Conservation (phyloP, 2,113 vertebrate genomes). For the Notarius quadriscutis region DNA sequence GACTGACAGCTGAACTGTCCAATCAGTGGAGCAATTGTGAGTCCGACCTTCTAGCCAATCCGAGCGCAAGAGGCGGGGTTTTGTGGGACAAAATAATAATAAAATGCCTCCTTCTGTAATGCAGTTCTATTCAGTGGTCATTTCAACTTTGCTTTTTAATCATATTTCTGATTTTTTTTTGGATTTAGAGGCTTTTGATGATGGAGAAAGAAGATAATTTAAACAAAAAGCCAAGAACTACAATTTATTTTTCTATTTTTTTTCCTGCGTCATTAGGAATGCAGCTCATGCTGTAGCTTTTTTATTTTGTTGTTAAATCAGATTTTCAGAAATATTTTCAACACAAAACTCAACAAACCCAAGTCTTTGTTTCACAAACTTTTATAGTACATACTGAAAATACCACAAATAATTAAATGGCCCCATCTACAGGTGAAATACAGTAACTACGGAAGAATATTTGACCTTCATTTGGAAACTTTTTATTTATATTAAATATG, state of each 20-base stretch:
- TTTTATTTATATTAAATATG: background rate
- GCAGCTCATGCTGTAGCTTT: background rate
- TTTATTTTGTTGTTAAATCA: background rate
- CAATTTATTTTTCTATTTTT: background rate
- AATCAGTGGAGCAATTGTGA: background rate
- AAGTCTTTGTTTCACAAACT: background rate
- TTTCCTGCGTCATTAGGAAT: background rate
- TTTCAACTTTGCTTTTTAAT: background rate
- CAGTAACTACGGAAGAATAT: background rate
- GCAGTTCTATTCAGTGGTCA: background rate
- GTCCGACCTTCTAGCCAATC: background rate
- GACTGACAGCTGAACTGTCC: background rate
- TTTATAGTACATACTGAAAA: background rate
- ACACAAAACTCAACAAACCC: background rate
- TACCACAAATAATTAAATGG: background rate
- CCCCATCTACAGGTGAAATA: background rate
- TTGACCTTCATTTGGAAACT: background rate
- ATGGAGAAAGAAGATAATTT: background rate
- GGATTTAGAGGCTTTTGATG: background rate
- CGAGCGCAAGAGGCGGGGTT: background rate
- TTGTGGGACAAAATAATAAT: background rate
- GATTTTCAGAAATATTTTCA: background rate
- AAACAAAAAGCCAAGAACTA: background rate
- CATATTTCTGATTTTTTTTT: background rate
- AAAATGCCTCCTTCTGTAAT: background rate